Base-by-base conservation (phyloP, 2,888 invertebrate genomes). In the Lasioglossum leucozonium region DNA sequence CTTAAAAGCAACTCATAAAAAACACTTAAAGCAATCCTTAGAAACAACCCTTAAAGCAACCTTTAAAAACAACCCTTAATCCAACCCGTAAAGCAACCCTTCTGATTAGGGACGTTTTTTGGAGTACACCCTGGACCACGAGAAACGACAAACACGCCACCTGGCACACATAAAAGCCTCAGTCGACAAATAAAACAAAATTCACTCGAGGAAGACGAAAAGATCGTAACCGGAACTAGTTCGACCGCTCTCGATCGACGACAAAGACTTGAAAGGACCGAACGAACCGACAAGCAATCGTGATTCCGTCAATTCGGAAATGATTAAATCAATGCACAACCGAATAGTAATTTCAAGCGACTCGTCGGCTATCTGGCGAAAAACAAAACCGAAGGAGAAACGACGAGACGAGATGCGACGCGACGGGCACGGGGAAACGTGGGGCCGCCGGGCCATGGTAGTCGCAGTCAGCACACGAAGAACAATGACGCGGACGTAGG, bases 401-500 rank as follows among this genome's bases (percentile, higher is more conserved):
- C 13, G 42, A n/a, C n/a, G n/a, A 76, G 77, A 78, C 30, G 47
- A 16, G 47, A 18, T 13, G 18, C 16, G 47, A 6, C 18, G 47
- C 65, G 71, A 51, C 8, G 62, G n/a, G 26, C 42, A 22, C 10
- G 47, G 34, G 34, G 34, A 3, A 34, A 34, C 34, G 34, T 34
- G 65, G 65, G n/a, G n/a, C n/a, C n/a, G n/a, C n/a, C n/a, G n/a
- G n/a, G n/a, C n/a, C 11, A 65, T 16, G 44, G 65, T n/a, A 69
- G 47, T 47, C 51, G 67, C 67, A 47, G 44, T 51, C 51, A 40
- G 69, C 55, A 34, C 51, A 34, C 51, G 74, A 26, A 37, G 30
- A 42, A 73, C 55, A 75, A 72, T 65, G 74, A 71, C 51, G 22
- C 62, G 69, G 83, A 51, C 62, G 62, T 72, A 62, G 44, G 86